Base-by-base conservation (phyloP, 1,140 invertebrate species). In the Heliothis subflexa region DNA sequence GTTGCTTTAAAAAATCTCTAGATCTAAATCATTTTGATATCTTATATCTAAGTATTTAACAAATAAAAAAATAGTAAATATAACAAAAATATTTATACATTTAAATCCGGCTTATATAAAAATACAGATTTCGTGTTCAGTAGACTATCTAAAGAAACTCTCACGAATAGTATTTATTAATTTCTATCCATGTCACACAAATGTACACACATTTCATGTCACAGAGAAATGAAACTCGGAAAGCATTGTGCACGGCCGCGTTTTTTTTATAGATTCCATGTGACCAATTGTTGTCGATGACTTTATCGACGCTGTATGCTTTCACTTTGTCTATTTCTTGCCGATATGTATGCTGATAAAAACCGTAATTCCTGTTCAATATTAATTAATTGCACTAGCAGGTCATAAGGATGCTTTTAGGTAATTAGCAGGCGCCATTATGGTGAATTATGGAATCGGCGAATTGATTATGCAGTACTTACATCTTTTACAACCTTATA, bases 241-340 rank as follows among this genome's bases (percentile, higher is more conserved):
- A 86, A 83, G 66, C 79, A 89, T 89, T 88, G 85, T 87, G 88
- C 81, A 81, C 78, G 82, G 61, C 75, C 77, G 78, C 75, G 72
- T 74, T 80, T 77, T 87, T 86, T 86, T 85, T 80, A 84, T 83
- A 79, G 79, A 77, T 52, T 57, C 72, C 82, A 82, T 83, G 78
- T 83, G 81, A 84, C 84, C 83, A 78, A 86, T 87, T 88, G 83
- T 83, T 79, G 40, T 66, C 78, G 78, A 79, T 82, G 76, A 83
- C 80, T 85, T 81, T 88, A 87, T 89, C 82, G 81, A 84, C 76
- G 81, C 81, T 78, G 79, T 81, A 81, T 82, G 79, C 81, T 86
- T 86, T 86, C 85, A 83, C 83, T 83, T 75, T 77, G 72, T 72
- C 71, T 78, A 74, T 78, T 70, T 45, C 71, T 79, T 62, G 28